phyloP scores from a whole-genome alignment of 2,797 vertebrate species.

The Darevskia nairensis region DNA sequence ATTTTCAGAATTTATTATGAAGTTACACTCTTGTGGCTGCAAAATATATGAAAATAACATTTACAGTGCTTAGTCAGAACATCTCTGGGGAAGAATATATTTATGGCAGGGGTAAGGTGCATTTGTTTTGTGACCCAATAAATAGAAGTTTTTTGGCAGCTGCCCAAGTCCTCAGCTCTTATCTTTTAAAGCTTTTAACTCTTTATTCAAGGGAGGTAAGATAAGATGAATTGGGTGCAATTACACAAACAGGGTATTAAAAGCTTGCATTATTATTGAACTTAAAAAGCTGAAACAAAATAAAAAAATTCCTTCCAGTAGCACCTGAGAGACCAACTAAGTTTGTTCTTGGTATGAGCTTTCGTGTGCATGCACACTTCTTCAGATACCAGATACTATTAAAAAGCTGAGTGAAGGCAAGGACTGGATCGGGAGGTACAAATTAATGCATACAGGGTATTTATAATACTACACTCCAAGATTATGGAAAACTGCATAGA shows the following conservation, averaged over 20 bases:
- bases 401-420: not conserved
- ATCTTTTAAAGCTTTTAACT: constrained; percentile 13
- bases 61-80: not conserved
- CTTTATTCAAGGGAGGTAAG: constrained; percentile 5
- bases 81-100: constrained; percentile 5
- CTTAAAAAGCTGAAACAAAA: not conserved
- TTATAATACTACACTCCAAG: constrained; percentile 4
- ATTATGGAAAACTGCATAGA: not conserved
- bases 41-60: constrained; percentile 1
- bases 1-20: constrained; percentile 3
- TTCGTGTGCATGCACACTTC: no score
- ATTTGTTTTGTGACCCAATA: constrained; percentile 27
- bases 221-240: constrained; percentile 16
- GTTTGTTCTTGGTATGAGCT: no score
- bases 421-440: not conserved
- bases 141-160: constrained; percentile 3
- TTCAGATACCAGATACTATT: no score
- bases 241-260: constrained; percentile 8
- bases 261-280: constrained; percentile 4
- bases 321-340: no score
- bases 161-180: constrained; percentile 14
- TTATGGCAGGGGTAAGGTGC: not conserved
- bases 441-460: not conserved
- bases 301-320: no score
- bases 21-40: not conserved